Percentiles rank a stretch among this genome's conserved stretches.
Evolutionary conservation across 2,113 vertebrate species (phyloP).

Genomic region (Lanius collurio): DNA sequence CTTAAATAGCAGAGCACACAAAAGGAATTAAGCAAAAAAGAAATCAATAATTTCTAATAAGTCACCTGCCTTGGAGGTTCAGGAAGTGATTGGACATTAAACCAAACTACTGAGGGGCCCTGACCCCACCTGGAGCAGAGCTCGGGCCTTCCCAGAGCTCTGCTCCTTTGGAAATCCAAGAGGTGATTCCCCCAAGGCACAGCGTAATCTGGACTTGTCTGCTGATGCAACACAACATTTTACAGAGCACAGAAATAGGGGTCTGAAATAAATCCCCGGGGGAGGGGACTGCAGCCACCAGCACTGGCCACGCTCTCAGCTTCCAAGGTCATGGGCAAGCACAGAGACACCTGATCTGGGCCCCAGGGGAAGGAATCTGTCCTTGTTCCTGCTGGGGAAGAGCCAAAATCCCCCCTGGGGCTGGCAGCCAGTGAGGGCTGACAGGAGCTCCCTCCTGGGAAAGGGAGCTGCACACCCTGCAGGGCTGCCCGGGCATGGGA

Average conservation of each 20-base stretch:
- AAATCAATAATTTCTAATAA: background rate
- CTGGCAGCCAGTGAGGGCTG: fast-evolving
- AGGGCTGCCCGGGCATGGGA: fast-evolving
- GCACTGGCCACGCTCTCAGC: background rate
- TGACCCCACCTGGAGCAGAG: background rate
- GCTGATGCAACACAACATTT: background rate
- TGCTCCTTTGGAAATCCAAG: background rate
- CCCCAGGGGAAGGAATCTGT: background rate
- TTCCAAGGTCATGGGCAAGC: background rate
- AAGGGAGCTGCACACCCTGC: fast-evolving
- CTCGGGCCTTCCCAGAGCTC: background rate
- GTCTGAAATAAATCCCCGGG: background rate
- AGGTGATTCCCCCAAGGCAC: background rate
- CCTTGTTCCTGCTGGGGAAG: background rate
- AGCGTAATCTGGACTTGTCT: fast-evolving
- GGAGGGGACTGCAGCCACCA: background rate
- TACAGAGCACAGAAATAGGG: background rate
- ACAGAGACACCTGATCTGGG: background rate
- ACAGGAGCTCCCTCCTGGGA: fast-evolving
- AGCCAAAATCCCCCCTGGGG: background rate
- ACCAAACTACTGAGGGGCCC: background rate
- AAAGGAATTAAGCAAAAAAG: background rate
- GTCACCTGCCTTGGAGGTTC: background rate
- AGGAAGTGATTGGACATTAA: background rate
- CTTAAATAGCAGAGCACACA: background rate